phyloP scores from a whole-genome alignment of 2,113 vertebrate genomes.

The Sakesphorus luctuosus region DNA sequence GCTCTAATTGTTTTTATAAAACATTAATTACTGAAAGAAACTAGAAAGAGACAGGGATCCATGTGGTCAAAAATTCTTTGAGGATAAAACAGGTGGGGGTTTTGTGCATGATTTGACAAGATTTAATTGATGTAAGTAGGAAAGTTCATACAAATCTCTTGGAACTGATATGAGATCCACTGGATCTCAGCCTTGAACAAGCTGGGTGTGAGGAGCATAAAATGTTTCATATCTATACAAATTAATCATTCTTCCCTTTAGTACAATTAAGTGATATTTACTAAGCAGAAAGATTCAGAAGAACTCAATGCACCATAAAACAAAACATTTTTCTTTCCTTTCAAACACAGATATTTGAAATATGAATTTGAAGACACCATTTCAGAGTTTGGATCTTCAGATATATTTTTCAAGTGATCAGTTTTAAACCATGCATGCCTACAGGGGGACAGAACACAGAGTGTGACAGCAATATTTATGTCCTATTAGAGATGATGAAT shows the following conservation, averaged over 20 bases:
- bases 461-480: not conserved
- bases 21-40: not conserved
- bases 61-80: not conserved
- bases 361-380: not conserved
- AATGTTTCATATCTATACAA: not conserved
- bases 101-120: not conserved
- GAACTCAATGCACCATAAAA: not conserved
- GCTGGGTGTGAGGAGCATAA: not conserved
- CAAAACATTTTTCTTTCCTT: not conserved
- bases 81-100: not conserved
- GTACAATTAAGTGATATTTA: not conserved
- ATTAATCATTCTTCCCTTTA: not conserved
- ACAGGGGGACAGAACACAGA: not conserved
- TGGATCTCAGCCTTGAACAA: not conserved
- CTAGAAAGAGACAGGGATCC: not conserved
- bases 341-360: not conserved
- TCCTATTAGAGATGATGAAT: not conserved
- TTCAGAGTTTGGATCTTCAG: not conserved
- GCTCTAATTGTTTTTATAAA: not conserved
- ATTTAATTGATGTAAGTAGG: not conserved
- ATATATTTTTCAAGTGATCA: not conserved
- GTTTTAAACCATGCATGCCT: not conserved
- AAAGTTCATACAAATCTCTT: not conserved
- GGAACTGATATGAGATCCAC: not conserved
- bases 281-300: not conserved